A percentile compares a stretch with the other conserved stretches of the same genome.
Conservation (phyloP, 30 jellyfish, hydroid and myxozoan genomes). For the Aurelia aurita region DNA sequence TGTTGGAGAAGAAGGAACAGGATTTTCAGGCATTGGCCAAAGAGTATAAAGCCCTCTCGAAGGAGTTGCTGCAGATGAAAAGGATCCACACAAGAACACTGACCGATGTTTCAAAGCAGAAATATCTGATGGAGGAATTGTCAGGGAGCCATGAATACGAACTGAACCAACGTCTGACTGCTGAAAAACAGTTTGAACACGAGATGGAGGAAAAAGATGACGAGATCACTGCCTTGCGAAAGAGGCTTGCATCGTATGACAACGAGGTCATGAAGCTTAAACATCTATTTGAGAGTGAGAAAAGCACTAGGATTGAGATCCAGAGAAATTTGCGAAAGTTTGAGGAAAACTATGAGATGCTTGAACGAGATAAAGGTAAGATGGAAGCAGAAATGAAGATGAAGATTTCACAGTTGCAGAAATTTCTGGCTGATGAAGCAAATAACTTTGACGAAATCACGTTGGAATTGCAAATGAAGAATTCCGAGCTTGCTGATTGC, state of each 20-base stretch:
- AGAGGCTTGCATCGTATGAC: slow-evolving; percentile 10
- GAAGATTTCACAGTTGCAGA: neutral
- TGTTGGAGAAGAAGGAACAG: neutral
- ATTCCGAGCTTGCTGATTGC: neutral
- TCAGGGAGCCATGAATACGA: slow-evolving; percentile 38
- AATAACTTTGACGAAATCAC: slow-evolving; percentile 7
- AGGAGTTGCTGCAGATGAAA: slow-evolving; percentile 21
- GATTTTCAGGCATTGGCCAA: slow-evolving; percentile 24
- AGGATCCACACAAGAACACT: neutral
- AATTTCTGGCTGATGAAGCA: neutral
- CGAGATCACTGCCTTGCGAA: neutral
- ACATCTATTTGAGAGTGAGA: slow-evolving; percentile 10
- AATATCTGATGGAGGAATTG: slow-evolving; percentile 4
- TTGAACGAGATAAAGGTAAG: neutral
- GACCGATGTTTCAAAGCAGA: slow-evolving; percentile 7
- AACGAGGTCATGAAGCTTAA: neutral
- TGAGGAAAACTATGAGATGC: neutral
- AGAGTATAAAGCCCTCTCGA: slow-evolving; percentile 13
- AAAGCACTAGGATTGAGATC: slow-evolving; percentile 2
- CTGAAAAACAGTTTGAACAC: slow-evolving; percentile 5
- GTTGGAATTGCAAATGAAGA: slow-evolving; percentile 1
- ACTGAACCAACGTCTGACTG: neutral
- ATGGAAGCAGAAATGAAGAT: neutral
- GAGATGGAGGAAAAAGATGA: slow-evolving; percentile 26
- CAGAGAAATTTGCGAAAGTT: neutral